Base-by-base conservation (phyloP, 2,113 vertebrate genomes). In the Pomatostomus ruficeps region DNA sequence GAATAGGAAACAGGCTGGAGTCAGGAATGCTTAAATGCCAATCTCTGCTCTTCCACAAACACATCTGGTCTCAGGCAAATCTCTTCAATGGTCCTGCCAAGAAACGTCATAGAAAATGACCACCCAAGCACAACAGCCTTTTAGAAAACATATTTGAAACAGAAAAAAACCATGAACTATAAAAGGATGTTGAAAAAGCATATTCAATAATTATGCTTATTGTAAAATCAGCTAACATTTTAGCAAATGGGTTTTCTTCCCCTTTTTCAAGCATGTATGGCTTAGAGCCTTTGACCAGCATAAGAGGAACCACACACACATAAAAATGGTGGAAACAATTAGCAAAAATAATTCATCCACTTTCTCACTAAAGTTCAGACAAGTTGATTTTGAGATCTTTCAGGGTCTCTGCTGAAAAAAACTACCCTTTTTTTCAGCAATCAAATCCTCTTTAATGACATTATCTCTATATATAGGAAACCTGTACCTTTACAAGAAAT, bases 401-500 rank as follows among this genome's bases (percentile, higher is more conserved):
- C 78, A 46, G 25, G 21, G 24, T 51, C 33, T 70, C 52, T 77
- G 43, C 35, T 86, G 51, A 51, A 63, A 85, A 89, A 70, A 55
- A 3, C 19, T 48, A 76, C 3, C 18, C 15, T 38, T 85, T 93
- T 93, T 20, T 62, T 25, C n/a, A 76, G 52, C 45, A 84, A 85
- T 35, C 12, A 35, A 78, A 85, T 29, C 6, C n/a, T 43, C 15
- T 82, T 84, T 67, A 62, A 68, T 29, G 9, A 10, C 26, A 54
- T 31, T 52, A 58, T 77, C 31, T 57, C 3, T 49, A 82, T 51
- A 31, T 33, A 65, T 14, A 74, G 0, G 3, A 29, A 95, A 65
- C 35, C 36, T 31, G 90, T 96, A 99, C 99, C 98, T 99, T 96
- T 98, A 97, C 99, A 99, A 93, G 98, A 95, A 87, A 99, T 92